Evolutionary conservation across 2,888 invertebrate genomes (phyloP), one percentile per base, ranked within the genome.

Genomic region (Eupeodes latifasciatus): DNA sequence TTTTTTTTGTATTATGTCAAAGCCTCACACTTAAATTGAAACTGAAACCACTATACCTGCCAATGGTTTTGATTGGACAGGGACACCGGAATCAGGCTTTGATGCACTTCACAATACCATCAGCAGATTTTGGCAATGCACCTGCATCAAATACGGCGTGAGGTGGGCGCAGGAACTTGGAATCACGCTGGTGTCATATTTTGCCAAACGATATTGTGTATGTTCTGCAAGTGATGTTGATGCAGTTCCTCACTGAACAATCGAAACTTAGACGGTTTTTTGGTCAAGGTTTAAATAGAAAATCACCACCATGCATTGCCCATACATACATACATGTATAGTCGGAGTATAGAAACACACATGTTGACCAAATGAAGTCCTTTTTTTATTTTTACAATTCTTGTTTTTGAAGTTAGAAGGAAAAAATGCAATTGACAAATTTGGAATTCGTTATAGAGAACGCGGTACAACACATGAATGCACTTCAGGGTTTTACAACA

Each of bases 401-500:
- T 11, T 34, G 16, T 74, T 5, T 40, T 55, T n/a, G 0, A 34
- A 34, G 40, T 72, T 44, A 19, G 55, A 64, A n/a, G 9, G 19
- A 57, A 72, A 77, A 78, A 78, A 74, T 85, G 78, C 85, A 85
- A 74, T 86, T 61, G 47, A 55, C 6, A 76, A 64, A 80, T 76
- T 87, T 76, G 83, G 64, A 64, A 83, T 83, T 71, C 82, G 82
- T 82, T 86, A 79, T 82, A 83, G 78, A 76, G 44, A 27, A 27
- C 51, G 57, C 57, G 67, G 27, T 44, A 61, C 66, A 71, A 71
- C 83, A 83, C 83, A 87, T 80, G 79, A 87, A 64, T 83, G 86
- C 86, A 83, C 66, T 83, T 27, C 61, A 53, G 64, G 59, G 51
- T 66, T 86, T 79, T 86, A 86, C 86, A 85, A 86, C 86, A 85